Evolutionary conservation across 2,888 invertebrate genomes (phyloP).

Genomic region (Petrolisthes cinctipes): DNA sequence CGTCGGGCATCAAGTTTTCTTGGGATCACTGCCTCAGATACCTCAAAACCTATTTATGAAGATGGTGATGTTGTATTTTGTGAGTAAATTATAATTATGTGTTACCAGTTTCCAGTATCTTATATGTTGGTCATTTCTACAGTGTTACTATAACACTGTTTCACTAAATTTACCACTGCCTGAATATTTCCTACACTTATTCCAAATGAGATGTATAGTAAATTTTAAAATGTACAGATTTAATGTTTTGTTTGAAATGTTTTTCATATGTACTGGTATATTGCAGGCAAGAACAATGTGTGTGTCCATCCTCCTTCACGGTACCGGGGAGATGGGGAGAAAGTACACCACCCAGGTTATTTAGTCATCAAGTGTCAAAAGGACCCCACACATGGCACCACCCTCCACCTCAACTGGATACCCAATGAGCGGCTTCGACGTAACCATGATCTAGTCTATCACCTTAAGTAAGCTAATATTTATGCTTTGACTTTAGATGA

Average conservation of each 20-base stretch:
- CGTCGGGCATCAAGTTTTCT: slow-evolving; percentile 62
- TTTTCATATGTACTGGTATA: slow-evolving; percentile 17
- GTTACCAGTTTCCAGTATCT: neutral
- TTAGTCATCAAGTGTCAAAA: slow-evolving; percentile 82
- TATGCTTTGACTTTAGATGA: neutral
- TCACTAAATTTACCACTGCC: neutral
- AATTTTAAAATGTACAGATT: neutral
- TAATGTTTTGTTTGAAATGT: neutral
- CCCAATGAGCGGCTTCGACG: slow-evolving; percentile 90
- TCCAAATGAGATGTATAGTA: neutral
- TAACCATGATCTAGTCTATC: slow-evolving; percentile 73
- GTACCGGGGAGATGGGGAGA: slow-evolving; percentile 80
- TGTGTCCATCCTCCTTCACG: slow-evolving; percentile 94
- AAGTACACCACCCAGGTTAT: slow-evolving; percentile 90
- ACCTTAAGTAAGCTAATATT: slow-evolving; percentile 35
- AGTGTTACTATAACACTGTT: neutral
- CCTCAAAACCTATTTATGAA: slow-evolving; percentile 76
- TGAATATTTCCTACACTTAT: neutral
- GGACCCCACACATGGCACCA: slow-evolving; percentile 75
- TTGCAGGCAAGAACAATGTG: slow-evolving; percentile 86
- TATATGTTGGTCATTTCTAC: neutral
- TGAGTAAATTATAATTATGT: slow-evolving; percentile 66
- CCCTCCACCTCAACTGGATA: slow-evolving; percentile 92
- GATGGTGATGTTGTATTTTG: slow-evolving; percentile 89
- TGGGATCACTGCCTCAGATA: slow-evolving; percentile 69